Base-by-base conservation (phyloP, 2,888 invertebrate species). In the Epinotia bilunana region DNA sequence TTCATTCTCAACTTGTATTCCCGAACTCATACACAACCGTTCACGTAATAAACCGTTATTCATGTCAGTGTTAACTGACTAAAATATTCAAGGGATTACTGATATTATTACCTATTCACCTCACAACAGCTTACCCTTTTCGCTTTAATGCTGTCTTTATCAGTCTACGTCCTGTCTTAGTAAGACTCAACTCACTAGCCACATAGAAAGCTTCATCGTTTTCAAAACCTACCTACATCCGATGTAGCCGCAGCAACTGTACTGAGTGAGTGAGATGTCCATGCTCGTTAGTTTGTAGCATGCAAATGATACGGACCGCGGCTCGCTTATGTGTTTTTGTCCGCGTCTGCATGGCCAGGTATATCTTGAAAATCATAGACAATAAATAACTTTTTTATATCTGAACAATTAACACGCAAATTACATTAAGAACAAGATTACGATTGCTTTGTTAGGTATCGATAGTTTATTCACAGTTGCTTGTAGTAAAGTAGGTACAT, bases 331-430 rank as follows among this genome's bases (percentile, higher is more conserved):
- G n/a, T 28, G 28, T 65, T 74, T 74, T 74, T 74, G 57, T 64
- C 9, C 16, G 39, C 16, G 18, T 33, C 61, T 70, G 58, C 13
- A 43, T 49, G 33, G 2, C 33, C 33, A 62, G 28, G 23, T 18
- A 74, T 39, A 74, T 65, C 69, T 69, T 58, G 69, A 70, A 70
- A 53, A 64, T 60, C 58, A 74, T 20, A 69, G 58, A 64, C 70
- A 64, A 55, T 70, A 70, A 71, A 70, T 74, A 73, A 57, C 39
- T 58, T 55, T 57, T 39, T 49, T 18, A 20, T 70, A 18, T 16
- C 46, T n/a, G 9, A 20, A 18, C 58, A 70, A 64, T 49, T 53
- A 49, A 64, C 74, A 64, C 64, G 60, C 64, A 23, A 70, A 58
- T 73, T 28, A 9, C 18, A 20, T 33, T 28, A 46, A 12, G n/a